phyloP scores from a whole-genome alignment of 2,797 vertebrate genomes.

The Muraenolepis orangiensis region DNA sequence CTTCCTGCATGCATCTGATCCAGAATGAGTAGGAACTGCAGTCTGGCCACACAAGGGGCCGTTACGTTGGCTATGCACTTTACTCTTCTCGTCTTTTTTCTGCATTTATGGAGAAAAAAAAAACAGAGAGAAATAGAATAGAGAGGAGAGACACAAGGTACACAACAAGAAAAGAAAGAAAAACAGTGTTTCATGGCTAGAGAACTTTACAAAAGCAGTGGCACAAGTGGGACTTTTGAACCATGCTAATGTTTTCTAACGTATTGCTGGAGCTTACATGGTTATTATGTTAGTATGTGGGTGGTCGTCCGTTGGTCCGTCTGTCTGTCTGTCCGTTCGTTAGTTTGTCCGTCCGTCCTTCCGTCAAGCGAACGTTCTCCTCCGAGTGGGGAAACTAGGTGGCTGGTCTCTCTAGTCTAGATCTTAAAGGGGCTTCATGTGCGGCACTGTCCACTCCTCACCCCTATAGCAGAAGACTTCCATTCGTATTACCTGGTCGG shows the following conservation, averaged over 20 bases:
- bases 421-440: slow-evolving; percentile 55
- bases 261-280: slow-evolving; percentile 52
- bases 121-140: slow-evolving; percentile 34
- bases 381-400: slow-evolving; percentile 35
- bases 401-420: slow-evolving; percentile 39
- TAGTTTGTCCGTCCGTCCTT: slow-evolving; percentile 27
- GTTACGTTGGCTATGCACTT: slow-evolving; percentile 75
- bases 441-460: slow-evolving; percentile 31
- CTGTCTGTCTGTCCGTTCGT: slow-evolving; percentile 29
- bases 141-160: slow-evolving; percentile 64
- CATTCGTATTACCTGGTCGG: slow-evolving; percentile 53
- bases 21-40: slow-evolving; percentile 54
- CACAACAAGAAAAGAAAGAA: slow-evolving; percentile 22
- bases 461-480: slow-evolving; percentile 27
- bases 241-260: slow-evolving; percentile 60
- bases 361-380: slow-evolving; percentile 36
- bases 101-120: slow-evolving; percentile 23
- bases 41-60: slow-evolving; percentile 57
- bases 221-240: slow-evolving; percentile 73
- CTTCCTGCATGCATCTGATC: slow-evolving; percentile 71
- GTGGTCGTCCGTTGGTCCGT: slow-evolving; percentile 34
- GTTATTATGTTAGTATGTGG: slow-evolving; percentile 45
- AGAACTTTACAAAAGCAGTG: slow-evolving; percentile 67
- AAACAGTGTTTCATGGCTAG: slow-evolving; percentile 66
- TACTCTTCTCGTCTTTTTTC: slow-evolving; percentile 71